Evolutionary conservation across 1,140 invertebrate genomes (phyloP).

Genomic region (Spodoptera frugiperda): DNA sequence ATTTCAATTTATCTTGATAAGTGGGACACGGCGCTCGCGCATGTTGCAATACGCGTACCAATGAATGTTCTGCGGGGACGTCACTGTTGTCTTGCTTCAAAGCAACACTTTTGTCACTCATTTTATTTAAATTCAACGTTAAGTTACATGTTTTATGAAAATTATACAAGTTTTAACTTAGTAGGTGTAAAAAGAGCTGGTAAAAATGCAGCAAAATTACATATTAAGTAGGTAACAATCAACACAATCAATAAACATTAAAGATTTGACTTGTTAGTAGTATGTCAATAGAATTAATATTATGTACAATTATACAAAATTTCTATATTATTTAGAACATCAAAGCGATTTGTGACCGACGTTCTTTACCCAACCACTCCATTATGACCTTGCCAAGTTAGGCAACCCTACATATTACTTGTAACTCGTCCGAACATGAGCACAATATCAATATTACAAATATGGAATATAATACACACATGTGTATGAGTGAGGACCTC

Average conservation of each 20-base stretch:
- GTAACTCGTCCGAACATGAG: conserved; percentile 27
- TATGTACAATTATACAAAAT: conserved; percentile 45
- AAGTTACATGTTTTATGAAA: not conserved
- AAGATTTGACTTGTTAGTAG: too few species aligned
- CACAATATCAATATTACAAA: conserved; percentile 23
- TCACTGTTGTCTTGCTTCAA: conserved; percentile 40
- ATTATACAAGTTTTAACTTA: too few species aligned
- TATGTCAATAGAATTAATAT: too few species aligned
- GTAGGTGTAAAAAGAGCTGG: too few species aligned
- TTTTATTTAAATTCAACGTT: conserved; percentile 1
- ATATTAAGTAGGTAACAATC: not conserved
- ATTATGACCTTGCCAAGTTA: conserved; percentile 68
- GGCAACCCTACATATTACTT: conserved; percentile 57
- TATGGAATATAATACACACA: not conserved
- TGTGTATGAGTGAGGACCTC: too few species aligned
- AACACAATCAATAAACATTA: too few species aligned
- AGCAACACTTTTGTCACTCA: conserved; percentile 27
- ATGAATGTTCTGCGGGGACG: conserved; percentile 69
- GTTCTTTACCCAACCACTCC: conserved; percentile 65
- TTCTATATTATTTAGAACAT: conserved; percentile 65
- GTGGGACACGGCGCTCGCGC: conserved; percentile 70
- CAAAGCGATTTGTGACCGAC: conserved; percentile 64
- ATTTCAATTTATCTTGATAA: conserved; percentile 81
- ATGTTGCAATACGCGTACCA: conserved; percentile 73
- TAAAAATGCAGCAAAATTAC: too few species aligned